These are phyloP conservation scores for Lamproptera curius DNA, from an alignment of 2,888 invertebrate species.

Conservation along the genomic window DNA sequence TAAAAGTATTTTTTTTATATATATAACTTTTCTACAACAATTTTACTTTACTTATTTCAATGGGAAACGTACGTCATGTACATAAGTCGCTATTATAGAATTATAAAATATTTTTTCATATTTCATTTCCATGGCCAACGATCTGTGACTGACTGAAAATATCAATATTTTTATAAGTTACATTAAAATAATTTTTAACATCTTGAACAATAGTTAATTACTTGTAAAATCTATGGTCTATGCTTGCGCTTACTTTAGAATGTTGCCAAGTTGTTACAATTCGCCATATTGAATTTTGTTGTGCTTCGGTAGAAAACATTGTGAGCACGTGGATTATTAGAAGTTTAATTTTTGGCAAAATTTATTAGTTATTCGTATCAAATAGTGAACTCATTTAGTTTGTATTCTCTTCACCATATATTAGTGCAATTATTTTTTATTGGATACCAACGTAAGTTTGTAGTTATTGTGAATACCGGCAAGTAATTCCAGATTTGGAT, in stretches of 20 bases:
- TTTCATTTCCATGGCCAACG: no score
- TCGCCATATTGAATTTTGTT: conserved; percentile 83
- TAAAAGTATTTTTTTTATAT: no score
- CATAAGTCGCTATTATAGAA: no score
- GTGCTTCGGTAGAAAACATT: conserved; percentile 81
- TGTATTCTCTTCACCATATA: conserved; percentile 39
- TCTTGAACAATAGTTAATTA: no score
- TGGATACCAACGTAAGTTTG: conserved; percentile 60
- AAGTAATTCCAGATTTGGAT: conserved; percentile 52
- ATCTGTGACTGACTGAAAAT: no score
- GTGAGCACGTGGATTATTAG: conserved; percentile 83
- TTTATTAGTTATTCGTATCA: conserved; percentile 58
- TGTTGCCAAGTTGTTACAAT: conserved; percentile 43
- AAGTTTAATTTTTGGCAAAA: conserved; percentile 56
- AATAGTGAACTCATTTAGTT: conserved; percentile 43
- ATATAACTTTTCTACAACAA: no score
- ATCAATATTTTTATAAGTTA: no score
- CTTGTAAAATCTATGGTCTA: not conserved
- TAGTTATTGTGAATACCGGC: conserved; percentile 46
- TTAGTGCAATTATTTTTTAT: conserved; percentile 46
- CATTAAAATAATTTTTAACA: no score
- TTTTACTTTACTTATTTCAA: no score
- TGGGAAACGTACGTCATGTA: no score
- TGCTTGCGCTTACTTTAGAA: conserved; percentile 19
- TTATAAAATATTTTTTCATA: no score